Base-by-base conservation (phyloP, 2,797 vertebrate genomes). In the Saxicola maurus region DNA sequence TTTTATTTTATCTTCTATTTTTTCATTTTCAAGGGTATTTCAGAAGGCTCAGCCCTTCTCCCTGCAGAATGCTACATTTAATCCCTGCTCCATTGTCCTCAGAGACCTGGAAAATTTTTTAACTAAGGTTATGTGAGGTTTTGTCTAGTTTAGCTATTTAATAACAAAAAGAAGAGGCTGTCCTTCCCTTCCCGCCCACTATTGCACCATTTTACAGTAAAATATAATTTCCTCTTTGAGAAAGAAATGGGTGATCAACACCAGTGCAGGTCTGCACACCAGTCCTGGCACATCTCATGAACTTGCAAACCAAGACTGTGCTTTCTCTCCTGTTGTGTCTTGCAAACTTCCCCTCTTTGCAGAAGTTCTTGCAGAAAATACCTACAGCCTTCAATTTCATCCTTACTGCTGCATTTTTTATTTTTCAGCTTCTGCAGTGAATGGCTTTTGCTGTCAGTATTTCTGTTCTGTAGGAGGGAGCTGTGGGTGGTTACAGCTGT, bases 401-500 rank as follows among this genome's bases (percentile, higher is more conserved):
- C 66, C 60, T 64, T 57, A 35, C 52, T 87, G 73, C 77, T 71
- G 56, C 73, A 78, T 83, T 95, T 94, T 92, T 59, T 94, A 91
- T 93, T 94, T 94, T 91, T 87, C 64, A 83, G 31, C 89, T 89
- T 82, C 82, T 94, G 46, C 85, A 76, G 87, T 81, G 93, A 93
- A 92, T 91, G 89, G 93, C 10, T 93, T 94, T 87, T 73, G 82
- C 94, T 94, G 79, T 91, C 89, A 91, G 85, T 94, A 83, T 88
- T 91, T 92, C 93, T 96, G 92, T 92, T 95, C 93, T 89, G 94
- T 96, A 69, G 94, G 94, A 96, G 94, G 92, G 89, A 92, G 4
- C 95, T 86, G 95, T 95, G 89, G 95, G 95, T 92, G 94, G 95
- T 86, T 94, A 92, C 93, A 96, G 94, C 92, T 95, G 94, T 93